phyloP scores from a whole-genome alignment of 2,888 invertebrate genomes.

The Leucophenga maculata region DNA sequence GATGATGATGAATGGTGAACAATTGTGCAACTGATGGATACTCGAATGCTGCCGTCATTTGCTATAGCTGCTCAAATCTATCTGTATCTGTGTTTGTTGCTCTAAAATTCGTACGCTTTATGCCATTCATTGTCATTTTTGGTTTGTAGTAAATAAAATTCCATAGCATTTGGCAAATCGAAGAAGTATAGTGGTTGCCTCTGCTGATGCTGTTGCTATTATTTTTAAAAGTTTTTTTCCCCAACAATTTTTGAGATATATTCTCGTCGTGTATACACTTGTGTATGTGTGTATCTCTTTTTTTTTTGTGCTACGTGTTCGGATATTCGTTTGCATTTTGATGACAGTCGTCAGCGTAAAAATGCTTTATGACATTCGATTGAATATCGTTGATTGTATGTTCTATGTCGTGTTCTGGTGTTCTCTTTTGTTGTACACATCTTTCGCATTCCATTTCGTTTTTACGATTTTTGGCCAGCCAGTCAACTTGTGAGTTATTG shows the following conservation, averaged over 20 bases:
- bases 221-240: constrained; percentile 28
- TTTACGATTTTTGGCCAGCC: too few species aligned
- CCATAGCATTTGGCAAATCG: constrained; percentile 18
- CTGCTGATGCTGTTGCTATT: neutral
- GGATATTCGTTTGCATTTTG: constrained; percentile 62
- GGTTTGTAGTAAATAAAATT: constrained; percentile 29
- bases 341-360: constrained; percentile 54
- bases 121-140: constrained; percentile 35
- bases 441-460: too few species aligned
- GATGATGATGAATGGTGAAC: constrained; percentile 53
- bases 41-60: neutral
- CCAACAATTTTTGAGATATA: neutral
- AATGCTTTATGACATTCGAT: constrained; percentile 63
- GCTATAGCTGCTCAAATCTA: neutral
- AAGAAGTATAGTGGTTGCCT: neutral
- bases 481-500: constrained; percentile 37
- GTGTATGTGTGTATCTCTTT: neutral
- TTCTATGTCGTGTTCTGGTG: constrained; percentile 37
- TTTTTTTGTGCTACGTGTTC: constrained; percentile 25
- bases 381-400: constrained; percentile 59
- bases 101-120: constrained; percentile 2
- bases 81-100: constrained; percentile 10
- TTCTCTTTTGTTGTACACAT: neutral
- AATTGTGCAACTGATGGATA: constrained; percentile 47
- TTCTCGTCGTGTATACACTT: neutral